Percentiles rank a stretch among this genome's conserved stretches.
phyloP scores from a whole-genome alignment of 2,888 invertebrate genomes.

The Polydrusus pterygomalis region DNA sequence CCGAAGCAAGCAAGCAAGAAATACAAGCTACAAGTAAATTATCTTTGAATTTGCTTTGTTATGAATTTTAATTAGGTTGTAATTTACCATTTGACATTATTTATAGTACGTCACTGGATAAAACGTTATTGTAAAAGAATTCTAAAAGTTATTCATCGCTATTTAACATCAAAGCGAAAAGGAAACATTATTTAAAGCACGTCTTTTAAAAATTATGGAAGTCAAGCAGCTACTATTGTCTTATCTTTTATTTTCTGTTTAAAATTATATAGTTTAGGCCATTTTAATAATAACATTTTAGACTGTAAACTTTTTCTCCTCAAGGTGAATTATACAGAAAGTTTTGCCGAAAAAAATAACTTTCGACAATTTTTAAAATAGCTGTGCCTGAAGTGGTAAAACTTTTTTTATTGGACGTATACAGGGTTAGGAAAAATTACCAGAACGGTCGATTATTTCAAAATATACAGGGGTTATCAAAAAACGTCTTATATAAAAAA shows the following conservation, averaged over 20 bases:
- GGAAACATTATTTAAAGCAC: slow-evolving; percentile 32
- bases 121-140: slow-evolving; percentile 14
- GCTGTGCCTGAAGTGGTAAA: background rate
- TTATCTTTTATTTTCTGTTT: slow-evolving; percentile 43
- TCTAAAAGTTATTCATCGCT: slow-evolving; percentile 23
- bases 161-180: slow-evolving; percentile 34
- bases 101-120: slow-evolving; percentile 20
- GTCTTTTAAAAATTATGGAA: slow-evolving; percentile 37
- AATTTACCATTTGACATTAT: background rate
- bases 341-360: background rate
- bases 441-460: no score
- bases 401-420: background rate
- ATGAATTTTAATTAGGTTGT: no score
- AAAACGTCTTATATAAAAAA: no score
- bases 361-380: background rate
- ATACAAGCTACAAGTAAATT: no score
- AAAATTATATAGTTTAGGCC: slow-evolving; percentile 56
- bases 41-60: no score
- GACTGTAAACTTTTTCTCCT: background rate
- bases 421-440: no score
- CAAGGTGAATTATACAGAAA: background rate
- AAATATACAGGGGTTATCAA: no score
- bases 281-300: slow-evolving; percentile 11
- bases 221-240: slow-evolving; percentile 22
- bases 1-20: no score